Base-by-base conservation (phyloP, 2,888 invertebrate species). In the Trypoxylon attenuatum region DNA sequence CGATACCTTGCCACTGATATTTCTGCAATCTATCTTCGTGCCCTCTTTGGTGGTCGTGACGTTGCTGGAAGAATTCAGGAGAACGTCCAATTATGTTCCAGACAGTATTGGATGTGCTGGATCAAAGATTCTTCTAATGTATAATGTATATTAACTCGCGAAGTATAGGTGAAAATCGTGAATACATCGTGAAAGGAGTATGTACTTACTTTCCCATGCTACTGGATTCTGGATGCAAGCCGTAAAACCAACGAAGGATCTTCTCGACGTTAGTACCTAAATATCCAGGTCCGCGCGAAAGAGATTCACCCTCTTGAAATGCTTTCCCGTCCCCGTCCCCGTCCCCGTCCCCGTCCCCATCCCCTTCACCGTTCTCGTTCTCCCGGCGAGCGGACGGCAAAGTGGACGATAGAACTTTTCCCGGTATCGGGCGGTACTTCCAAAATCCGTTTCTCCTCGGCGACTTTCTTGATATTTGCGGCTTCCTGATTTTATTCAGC, bases 161-260 rank as follows among this genome's bases (percentile, higher is more conserved):
- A n/a, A n/a, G n/a, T n/a, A n/a, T n/a, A n/a, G n/a, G n/a, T n/a
- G n/a, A n/a, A n/a, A n/a, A n/a, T n/a, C n/a, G n/a, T n/a, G n/a
- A n/a, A n/a, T n/a, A n/a, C n/a, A n/a, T n/a, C n/a, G n/a, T n/a
- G n/a, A n/a, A n/a, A n/a, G n/a, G n/a, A n/a, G n/a, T n/a, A n/a
- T n/a, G n/a, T n/a, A n/a, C n/a, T n/a, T n/a, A n/a, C n/a, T n/a
- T n/a, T n/a, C n/a, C n/a, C n/a, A n/a, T n/a, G 1, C 5, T 8
- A 0, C 19, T 15, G 2, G 16, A 6, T 1, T 25, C 13, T 8
- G 38, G 25, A 2, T 8, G 65, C 4, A 53, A 27, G 6, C 52
- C 64, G 41, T 76, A 74, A 43, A 81, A 78, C 61, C 69, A 70
- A 1, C 69, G 39, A 19, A 69, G 74, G n/a, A 16, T 57, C 22